Evolutionary conservation across 2,888 invertebrate genomes (phyloP).

Genomic region (Athalia cordata): DNA sequence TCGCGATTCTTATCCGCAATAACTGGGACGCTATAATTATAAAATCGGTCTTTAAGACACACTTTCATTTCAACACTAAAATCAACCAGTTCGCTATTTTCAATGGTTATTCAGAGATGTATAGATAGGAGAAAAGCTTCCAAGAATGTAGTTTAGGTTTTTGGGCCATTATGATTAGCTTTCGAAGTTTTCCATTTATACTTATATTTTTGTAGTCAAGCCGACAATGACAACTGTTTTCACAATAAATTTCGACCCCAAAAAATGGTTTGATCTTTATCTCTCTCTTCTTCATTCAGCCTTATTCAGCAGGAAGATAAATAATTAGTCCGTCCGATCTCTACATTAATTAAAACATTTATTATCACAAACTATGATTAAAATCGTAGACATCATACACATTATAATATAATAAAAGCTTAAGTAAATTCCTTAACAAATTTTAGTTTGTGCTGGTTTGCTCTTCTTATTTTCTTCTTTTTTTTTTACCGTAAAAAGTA

Average conservation of each 20-base stretch:
- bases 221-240: background rate
- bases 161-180: background rate
- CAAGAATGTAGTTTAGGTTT: conserved; percentile 13
- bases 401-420: conserved; percentile 65
- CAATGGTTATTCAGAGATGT: background rate
- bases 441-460: conserved; percentile 18
- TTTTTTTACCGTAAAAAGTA: background rate
- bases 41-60: conserved; percentile 6
- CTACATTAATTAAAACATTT: conserved; percentile 65
- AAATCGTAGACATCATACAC: conserved; percentile 68
- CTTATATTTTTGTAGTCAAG: background rate
- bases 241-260: background rate
- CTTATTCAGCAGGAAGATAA: background rate
- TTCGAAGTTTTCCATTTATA: background rate
- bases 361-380: conserved; percentile 72
- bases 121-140: background rate
- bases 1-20: conserved; percentile 9
- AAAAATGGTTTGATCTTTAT: background rate
- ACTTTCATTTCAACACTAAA: background rate
- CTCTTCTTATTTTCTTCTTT: background rate
- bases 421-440: conserved; percentile 47
- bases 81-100: conserved; percentile 14
- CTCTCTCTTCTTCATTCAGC: background rate
- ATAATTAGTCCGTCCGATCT: background rate
- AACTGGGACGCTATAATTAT: conserved; percentile 18